Evolutionary conservation across 1,140 invertebrate genomes (phyloP), one percentile per base, ranked within the genome.

Genomic region (Penaeus japonicus): DNA sequence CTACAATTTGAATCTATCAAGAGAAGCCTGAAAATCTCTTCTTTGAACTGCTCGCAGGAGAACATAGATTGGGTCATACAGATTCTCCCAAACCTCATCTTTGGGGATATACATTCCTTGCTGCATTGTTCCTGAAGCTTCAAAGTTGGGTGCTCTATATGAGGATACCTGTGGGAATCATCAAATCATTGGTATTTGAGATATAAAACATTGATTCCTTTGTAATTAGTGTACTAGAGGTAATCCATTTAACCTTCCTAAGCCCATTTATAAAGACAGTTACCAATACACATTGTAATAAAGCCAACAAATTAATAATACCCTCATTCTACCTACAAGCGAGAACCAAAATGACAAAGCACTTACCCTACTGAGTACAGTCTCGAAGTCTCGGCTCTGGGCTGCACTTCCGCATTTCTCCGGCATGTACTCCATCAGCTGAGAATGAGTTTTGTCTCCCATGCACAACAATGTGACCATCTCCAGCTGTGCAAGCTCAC

Each of bases 31-130:
- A 92, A 98, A 98, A 92, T 99, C 98, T 91, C 96, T 94, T 57
- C 97, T 93, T 93, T 99, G 97, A 2, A 99, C 96, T 35, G 97
- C 97, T 91, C 98, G 93, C 2, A 98, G 93, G 30, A 98, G 93
- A 7, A 98, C 96, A 92, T 98, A 97, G 75, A 99, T 94, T 3
- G 98, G 98, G 93, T 99, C 97, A 92, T 98, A 99, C 91, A 98
- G 95, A 84, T 95, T 94, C 91, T 98, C 95, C 98, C 98, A 99
- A 32, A 99, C 96, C 32, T 94, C 93, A 54, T 96, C 94, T 92
- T 97, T 97, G 17, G 98, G 98, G 65, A 96, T 96, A 93, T 99
- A 99, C 93, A 97, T 96, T 20, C 98, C 98, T 92, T 99, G 98
- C 91, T 98, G 96, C 94, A 99, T 95, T 89, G 96, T 92, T 90